A percentile compares a stretch with the other conserved stretches of the same genome.
Conservation (phyloP, 2,888 invertebrate genomes). For the Stomorhina lunata region DNA sequence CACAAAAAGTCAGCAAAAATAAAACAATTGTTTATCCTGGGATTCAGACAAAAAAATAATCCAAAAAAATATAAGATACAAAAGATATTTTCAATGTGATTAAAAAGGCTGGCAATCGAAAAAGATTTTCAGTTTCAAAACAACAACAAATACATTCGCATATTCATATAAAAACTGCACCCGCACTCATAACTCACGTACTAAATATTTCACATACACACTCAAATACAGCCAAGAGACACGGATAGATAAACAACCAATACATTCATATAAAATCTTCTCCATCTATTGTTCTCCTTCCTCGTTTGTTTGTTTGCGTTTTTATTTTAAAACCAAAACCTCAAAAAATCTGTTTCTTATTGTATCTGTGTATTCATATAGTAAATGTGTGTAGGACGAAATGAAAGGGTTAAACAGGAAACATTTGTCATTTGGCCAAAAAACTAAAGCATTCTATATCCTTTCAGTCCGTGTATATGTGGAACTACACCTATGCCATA, state of each 20-base stretch:
- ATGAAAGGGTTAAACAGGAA: constrained; percentile 62
- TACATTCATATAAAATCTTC: neutral
- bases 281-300: neutral
- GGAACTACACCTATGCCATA: neutral
- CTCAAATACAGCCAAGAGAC: neutral
- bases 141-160: constrained; percentile 9
- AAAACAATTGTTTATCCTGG: constrained; percentile 59
- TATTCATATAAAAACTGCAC: constrained; percentile 51
- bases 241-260: too few relatives aligned
- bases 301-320: constrained; percentile 3
- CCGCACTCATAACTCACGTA: constrained; percentile 62
- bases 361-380: constrained; percentile 17
- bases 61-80: constrained; percentile 19
- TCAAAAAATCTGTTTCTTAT: constrained; percentile 4
- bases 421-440: constrained; percentile 59
- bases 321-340: neutral
- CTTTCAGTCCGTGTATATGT: neutral
- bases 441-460: neutral
- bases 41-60: constrained; percentile 23
- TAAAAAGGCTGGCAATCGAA: constrained; percentile 59
- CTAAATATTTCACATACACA: neutral
- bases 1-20: neutral
- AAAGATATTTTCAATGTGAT: constrained; percentile 60
- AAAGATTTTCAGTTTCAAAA: constrained; percentile 35
- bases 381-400: constrained; percentile 5